Conservation (phyloP, 2,797 vertebrate genomes). For the Remorina albescens region DNA sequence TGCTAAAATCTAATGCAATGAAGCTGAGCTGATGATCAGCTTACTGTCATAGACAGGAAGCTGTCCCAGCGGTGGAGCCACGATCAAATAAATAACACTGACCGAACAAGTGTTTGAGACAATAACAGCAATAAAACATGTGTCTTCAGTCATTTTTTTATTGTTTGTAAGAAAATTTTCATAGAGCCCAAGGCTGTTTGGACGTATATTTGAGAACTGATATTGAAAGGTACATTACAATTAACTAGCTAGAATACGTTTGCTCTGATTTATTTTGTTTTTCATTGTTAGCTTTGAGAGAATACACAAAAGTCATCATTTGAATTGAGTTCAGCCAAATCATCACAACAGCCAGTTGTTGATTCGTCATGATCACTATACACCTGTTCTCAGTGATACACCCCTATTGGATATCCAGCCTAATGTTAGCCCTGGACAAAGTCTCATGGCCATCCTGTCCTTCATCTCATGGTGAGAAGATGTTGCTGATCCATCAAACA, state of each 20-base stretch:
- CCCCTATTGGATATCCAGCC: not conserved
- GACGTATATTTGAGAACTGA: too few species aligned
- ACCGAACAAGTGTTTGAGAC: too few species aligned
- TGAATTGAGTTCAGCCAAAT: not conserved
- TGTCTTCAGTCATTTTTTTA: too few species aligned
- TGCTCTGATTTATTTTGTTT: not conserved
- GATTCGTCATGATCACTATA: not conserved
- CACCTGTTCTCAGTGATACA: conserved; percentile 1
- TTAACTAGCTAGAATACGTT: not conserved
- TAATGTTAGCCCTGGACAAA: not conserved
- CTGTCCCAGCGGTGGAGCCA: too few species aligned
- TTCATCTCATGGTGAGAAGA: not conserved
- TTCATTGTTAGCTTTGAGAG: not conserved
- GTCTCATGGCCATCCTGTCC: not conserved
- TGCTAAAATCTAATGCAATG: not conserved
- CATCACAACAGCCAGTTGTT: not conserved
- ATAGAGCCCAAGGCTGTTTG: too few species aligned
- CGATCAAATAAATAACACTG: too few species aligned
- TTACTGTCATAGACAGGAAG: too few species aligned
- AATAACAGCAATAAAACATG: too few species aligned
- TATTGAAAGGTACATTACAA: too few species aligned
- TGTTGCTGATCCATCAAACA: not conserved
- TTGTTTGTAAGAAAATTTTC: too few species aligned
- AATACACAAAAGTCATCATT: too few species aligned
- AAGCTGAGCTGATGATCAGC: not conserved